Percentiles rank a stretch among this genome's conserved stretches.
Evolutionary conservation across 2,888 invertebrate genomes (phyloP).

Genomic region (Trichogramma evanescens): DNA sequence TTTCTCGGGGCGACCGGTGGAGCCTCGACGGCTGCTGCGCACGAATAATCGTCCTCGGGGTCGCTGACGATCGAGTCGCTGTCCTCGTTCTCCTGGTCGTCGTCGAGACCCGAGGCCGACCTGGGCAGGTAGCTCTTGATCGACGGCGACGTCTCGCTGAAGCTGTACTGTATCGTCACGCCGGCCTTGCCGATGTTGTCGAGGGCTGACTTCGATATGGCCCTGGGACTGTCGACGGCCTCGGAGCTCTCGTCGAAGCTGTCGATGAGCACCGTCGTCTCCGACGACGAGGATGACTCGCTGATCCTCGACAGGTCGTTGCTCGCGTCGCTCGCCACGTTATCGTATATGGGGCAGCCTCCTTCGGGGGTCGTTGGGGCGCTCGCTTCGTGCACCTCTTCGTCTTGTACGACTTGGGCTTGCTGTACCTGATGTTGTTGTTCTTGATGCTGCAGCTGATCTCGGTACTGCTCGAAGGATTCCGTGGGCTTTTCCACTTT

Average conservation of each 20-base stretch:
- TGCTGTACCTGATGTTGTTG: constrained; percentile 22
- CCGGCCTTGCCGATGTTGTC: constrained; percentile 65
- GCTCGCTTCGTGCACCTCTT: constrained; percentile 18
- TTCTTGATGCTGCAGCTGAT: constrained; percentile 20
- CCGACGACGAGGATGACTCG: constrained; percentile 8
- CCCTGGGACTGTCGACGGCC: constrained; percentile 42
- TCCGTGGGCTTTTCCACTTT: constrained; percentile 27
- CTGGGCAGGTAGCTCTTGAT: constrained; percentile 43
- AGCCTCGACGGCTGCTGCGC: neutral
- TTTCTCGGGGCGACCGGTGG: no score
- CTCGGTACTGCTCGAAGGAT: constrained; percentile 23
- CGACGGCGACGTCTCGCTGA: constrained; percentile 44
- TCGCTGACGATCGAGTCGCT: neutral
- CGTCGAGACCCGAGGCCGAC: constrained; percentile 5
- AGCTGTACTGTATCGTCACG: constrained; percentile 59
- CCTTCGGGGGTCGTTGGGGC: constrained; percentile 11
- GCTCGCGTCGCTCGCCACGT: neutral
- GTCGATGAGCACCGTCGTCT: constrained; percentile 24
- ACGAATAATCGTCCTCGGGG: neutral
- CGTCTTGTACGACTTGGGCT: constrained; percentile 20
- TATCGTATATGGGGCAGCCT: neutral
- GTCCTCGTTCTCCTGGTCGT: constrained; percentile 1
- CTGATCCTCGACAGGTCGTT: constrained; percentile 15
- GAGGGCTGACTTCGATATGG: constrained; percentile 55
- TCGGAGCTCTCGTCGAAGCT: constrained; percentile 26